Evolutionary conservation across 2,113 vertebrate genomes (phyloP).

Genomic region (Rattus rattus): DNA sequence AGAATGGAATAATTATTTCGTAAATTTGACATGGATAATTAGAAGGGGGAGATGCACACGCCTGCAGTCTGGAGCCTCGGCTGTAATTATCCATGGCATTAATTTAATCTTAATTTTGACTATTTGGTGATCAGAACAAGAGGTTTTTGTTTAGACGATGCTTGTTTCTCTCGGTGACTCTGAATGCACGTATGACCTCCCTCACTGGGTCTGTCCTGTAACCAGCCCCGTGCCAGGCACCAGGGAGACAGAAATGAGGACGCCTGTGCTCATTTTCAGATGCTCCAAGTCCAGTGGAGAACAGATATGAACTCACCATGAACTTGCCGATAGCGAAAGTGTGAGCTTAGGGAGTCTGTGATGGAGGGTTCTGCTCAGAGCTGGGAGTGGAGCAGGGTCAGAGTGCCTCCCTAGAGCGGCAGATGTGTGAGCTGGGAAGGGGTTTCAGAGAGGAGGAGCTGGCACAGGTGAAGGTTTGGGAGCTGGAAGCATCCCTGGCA

Average conservation of each 20-base stretch:
- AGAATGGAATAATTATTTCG: background rate
- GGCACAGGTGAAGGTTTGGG: too few species aligned
- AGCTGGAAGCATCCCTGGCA: background rate
- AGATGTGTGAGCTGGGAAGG: background rate
- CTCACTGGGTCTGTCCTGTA: rapidly evolving
- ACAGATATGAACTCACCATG: background rate
- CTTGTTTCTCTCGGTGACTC: background rate
- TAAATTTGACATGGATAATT: background rate
- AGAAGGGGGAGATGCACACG: background rate
- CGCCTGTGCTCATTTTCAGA: background rate
- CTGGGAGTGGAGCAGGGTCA: background rate
- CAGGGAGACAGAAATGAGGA: background rate
- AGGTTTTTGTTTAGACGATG: background rate
- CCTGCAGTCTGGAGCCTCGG: background rate
- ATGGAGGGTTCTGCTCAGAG: background rate
- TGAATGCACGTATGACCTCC: rapidly evolving
- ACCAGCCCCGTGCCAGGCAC: background rate
- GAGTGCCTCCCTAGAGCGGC: background rate
- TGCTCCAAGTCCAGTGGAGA: background rate
- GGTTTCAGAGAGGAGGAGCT: background rate
- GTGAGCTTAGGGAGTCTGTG: too few species aligned
- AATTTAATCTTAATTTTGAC: background rate
- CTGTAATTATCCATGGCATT: background rate
- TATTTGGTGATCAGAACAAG: background rate
- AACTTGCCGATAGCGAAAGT: too few species aligned